Percentiles rank a stretch among this genome's conserved stretches.
Conservation (phyloP, 1,140 invertebrate species). For the Drosophila nigromelanica region DNA sequence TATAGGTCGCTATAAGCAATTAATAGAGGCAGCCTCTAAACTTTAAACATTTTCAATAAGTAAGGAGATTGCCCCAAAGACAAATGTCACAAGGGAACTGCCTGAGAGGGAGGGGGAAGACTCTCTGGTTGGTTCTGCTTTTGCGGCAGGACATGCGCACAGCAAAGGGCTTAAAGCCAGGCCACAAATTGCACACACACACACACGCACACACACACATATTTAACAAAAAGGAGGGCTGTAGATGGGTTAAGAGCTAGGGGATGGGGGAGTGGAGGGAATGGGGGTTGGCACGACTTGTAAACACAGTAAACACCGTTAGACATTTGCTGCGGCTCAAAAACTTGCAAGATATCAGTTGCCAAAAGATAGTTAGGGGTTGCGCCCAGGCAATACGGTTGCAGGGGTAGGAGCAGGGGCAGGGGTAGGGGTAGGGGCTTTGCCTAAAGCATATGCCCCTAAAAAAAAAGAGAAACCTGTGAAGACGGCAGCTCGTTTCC, state of each 20-base stretch:
- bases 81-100: conserved; percentile 37
- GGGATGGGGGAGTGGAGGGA: not conserved
- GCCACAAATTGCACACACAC: conserved; percentile 58
- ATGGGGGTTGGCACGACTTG: conserved; percentile 8
- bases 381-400: conserved; percentile 5
- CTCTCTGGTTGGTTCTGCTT: not conserved
- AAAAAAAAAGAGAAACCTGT: conserved; percentile 33
- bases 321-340: conserved; percentile 25
- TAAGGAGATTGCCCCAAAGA: conserved; percentile 34
- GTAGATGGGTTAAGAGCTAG: conserved; percentile 4
- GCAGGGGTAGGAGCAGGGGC: not conserved
- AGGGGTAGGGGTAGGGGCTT: not conserved
- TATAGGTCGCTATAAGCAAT: conserved; percentile 40
- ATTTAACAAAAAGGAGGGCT: not conserved
- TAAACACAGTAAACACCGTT: conserved; percentile 32
- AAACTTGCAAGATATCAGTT: conserved; percentile 42
- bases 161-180: conserved; percentile 60
- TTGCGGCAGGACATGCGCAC: conserved; percentile 70
- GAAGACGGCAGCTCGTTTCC: conserved; percentile 22
- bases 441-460: conserved; percentile 41
- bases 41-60: conserved; percentile 69
- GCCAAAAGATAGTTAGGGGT: conserved; percentile 44
- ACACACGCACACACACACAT: conserved; percentile 11
- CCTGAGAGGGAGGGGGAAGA: not conserved
- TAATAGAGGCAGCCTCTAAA: conserved; percentile 50